phyloP scores from a whole-genome alignment of 2,888 invertebrate genomes.

The Caradrina kadenii region DNA sequence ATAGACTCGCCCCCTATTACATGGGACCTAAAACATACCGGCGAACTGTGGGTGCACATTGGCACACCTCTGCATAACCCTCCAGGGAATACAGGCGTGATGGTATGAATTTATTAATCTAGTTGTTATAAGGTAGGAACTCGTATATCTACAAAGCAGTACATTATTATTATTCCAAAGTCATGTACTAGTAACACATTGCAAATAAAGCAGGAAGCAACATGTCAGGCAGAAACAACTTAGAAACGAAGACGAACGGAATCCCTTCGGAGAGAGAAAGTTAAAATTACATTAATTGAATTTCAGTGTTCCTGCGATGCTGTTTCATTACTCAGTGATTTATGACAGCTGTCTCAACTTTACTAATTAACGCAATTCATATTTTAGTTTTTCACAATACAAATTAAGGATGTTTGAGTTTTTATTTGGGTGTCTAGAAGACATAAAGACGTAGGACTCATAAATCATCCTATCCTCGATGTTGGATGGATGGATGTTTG shows the following conservation, averaged over 20 bases:
- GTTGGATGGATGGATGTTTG: too few species aligned
- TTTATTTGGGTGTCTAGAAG: slow-evolving; percentile 20
- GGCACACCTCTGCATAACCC: too few species aligned
- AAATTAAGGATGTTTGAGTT: slow-evolving; percentile 43
- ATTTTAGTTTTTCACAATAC: slow-evolving; percentile 66
- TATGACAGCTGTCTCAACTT: slow-evolving; percentile 74
- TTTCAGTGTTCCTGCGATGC: slow-evolving; percentile 67
- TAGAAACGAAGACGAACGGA: slow-evolving; percentile 44
- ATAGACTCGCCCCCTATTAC: too few species aligned
- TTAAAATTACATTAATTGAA: slow-evolving; percentile 71
- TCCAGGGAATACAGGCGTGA: too few species aligned
- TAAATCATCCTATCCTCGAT: too few species aligned
- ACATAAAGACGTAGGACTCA: too few species aligned
- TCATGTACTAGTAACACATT: slow-evolving; percentile 28
- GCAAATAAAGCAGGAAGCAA: slow-evolving; percentile 43
- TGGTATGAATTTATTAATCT: too few species aligned
- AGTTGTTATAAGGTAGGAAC: too few species aligned
- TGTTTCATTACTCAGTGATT: slow-evolving; percentile 69
- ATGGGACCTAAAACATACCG: too few species aligned
- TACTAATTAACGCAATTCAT: slow-evolving; percentile 70
- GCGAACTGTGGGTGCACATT: too few species aligned
- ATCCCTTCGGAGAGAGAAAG: slow-evolving; percentile 56
- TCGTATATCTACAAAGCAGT: neutral
- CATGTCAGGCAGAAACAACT: slow-evolving; percentile 57
- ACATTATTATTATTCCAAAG: neutral